Conservation (phyloP, 2,888 invertebrate species). For the Leptogaster cylindrica region DNA sequence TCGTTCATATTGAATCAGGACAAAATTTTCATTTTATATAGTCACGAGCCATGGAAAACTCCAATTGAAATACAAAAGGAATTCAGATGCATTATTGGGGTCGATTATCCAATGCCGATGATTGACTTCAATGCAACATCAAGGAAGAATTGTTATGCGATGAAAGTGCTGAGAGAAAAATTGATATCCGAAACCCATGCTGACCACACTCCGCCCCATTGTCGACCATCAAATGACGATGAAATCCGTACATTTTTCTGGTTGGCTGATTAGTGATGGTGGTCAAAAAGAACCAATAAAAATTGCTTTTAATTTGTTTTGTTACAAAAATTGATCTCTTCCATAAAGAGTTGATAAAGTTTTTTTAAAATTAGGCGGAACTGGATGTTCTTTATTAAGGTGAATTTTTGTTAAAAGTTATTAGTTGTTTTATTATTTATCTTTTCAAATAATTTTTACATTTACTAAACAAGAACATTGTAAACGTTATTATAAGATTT, state of each 20-base stretch:
- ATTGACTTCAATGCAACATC: conserved; percentile 68
- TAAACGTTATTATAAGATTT: neutral
- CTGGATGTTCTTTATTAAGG: too few species aligned
- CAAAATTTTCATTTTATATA: conserved; percentile 50
- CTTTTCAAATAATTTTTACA: conserved; percentile 26
- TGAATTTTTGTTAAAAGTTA: too few species aligned
- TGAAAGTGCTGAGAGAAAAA: conserved; percentile 58
- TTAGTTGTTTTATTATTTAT: conserved; percentile 9
- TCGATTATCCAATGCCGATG: conserved; percentile 72
- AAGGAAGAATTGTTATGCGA: conserved; percentile 64
- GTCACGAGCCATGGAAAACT: conserved; percentile 77
- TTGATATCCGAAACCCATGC: conserved; percentile 55
- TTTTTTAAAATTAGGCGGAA: conserved; percentile 11
- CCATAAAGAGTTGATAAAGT: conserved; percentile 1
- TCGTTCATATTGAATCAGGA: neutral
- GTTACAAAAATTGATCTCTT: conserved; percentile 9
- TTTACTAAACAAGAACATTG: conserved; percentile 27
- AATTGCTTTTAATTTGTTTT: neutral
- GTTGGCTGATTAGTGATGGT: conserved; percentile 48
- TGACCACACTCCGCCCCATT: conserved; percentile 67
- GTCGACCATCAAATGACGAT: conserved; percentile 71
- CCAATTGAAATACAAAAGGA: conserved; percentile 69
- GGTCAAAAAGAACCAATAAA: neutral
- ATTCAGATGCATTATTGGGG: conserved; percentile 70
- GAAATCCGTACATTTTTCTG: conserved; percentile 67